These are phyloP conservation scores for Delphinapterus leucas DNA, from an alignment of 2,113 vertebrate species.

Conservation along the genomic window DNA sequence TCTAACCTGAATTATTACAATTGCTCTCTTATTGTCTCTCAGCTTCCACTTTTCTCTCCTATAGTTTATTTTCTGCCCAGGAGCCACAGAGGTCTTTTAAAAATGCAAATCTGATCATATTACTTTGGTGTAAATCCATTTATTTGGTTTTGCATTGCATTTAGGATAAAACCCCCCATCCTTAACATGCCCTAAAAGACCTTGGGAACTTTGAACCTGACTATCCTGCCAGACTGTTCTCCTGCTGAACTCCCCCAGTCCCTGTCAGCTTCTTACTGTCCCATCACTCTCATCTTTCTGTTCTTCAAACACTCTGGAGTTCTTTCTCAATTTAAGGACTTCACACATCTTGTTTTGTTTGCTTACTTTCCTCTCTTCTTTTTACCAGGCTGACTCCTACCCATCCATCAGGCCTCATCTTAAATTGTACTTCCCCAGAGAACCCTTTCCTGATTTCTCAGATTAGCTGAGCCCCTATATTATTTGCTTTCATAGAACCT, in stretches of 20 bases:
- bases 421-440: not conserved
- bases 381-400: not conserved
- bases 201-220: not conserved
- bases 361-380: not conserved
- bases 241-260: not conserved
- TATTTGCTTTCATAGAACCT: not conserved
- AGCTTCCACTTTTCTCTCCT: not conserved
- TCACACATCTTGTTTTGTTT: not conserved
- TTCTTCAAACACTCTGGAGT: not conserved
- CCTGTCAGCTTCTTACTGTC: not conserved
- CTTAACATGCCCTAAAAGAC: not conserved
- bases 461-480: not conserved
- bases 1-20: not conserved
- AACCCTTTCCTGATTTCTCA: not conserved
- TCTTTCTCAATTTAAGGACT: not conserved
- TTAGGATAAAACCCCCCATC: not conserved
- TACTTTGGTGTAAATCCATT: not conserved
- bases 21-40: not conserved
- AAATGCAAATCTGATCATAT: constrained; percentile 28
- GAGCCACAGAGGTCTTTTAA: not conserved
- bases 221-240: not conserved
- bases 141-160: constrained; percentile 31
- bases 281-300: not conserved
- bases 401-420: not conserved
- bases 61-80: not conserved